Evolutionary conservation across 2,113 vertebrate species (phyloP).

Genomic region (Malurus elegans): DNA sequence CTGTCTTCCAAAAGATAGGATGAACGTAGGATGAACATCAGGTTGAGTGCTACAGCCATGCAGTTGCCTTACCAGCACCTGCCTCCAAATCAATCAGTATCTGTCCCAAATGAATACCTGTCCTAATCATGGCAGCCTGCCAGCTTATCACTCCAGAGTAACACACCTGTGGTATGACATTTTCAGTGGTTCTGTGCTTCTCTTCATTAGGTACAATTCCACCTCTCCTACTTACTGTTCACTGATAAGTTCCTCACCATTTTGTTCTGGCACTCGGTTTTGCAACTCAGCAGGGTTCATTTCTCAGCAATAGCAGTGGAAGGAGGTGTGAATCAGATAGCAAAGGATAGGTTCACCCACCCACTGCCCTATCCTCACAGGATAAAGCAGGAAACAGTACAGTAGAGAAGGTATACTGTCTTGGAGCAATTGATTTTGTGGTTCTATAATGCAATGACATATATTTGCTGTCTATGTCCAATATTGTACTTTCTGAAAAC

Average conservation of each 20-base stretch:
- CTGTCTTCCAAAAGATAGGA: background rate
- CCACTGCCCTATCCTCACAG: background rate
- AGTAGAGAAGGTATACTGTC: background rate
- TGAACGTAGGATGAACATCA: too few relatives aligned
- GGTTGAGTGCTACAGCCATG: accelerated
- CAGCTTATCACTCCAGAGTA: background rate
- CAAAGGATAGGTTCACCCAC: accelerated
- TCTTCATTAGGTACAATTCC: background rate
- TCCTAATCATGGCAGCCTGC: background rate
- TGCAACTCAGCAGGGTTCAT: background rate
- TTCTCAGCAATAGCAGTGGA: background rate
- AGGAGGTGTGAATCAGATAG: background rate
- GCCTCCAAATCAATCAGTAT: background rate
- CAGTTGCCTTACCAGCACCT: background rate
- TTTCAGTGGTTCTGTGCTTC: background rate
- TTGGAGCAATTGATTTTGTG: background rate
- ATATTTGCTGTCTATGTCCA: background rate
- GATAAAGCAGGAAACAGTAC: background rate
- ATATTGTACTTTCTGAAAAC: background rate
- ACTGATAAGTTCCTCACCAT: background rate
- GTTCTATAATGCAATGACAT: background rate
- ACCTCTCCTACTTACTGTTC: background rate
- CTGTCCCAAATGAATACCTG: background rate
- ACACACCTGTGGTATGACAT: background rate
- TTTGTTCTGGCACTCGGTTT: background rate